A percentile compares a stretch with the other conserved stretches of the same genome.
Conservation (phyloP, 2,888 invertebrate genomes). For the Campoplex capitator region DNA sequence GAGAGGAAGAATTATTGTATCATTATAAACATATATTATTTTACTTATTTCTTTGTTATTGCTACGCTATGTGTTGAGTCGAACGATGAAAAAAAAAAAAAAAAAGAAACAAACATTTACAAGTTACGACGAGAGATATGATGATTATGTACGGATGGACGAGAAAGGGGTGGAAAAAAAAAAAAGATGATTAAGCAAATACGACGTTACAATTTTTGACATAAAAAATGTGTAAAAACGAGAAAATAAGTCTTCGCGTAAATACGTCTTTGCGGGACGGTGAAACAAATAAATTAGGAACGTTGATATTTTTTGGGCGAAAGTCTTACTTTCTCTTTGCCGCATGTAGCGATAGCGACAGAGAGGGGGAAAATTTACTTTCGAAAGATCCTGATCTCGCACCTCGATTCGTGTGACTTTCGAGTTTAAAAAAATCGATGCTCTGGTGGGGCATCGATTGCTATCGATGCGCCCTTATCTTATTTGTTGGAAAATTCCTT, state of each 20-base stretch:
- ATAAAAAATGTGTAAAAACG: constrained; percentile 47
- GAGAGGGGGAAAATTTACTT: too few species aligned
- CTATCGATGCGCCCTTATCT: not conserved
- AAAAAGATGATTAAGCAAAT: constrained; percentile 35
- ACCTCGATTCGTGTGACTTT: not conserved
- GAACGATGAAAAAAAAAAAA: constrained; percentile 69
- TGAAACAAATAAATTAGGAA: not conserved
- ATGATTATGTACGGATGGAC: constrained; percentile 5
- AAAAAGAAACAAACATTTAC: constrained; percentile 29
- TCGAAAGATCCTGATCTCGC: too few species aligned
- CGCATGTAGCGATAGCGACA: not conserved
- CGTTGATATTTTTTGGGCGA: not conserved
- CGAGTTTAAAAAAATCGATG: not conserved
- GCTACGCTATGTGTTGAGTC: constrained; percentile 74
- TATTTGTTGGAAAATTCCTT: not conserved
- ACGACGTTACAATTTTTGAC: constrained; percentile 77
- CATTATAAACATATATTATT: constrained; percentile 75
- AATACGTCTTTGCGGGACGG: not conserved
- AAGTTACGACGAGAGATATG: constrained; percentile 8
- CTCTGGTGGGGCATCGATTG: not conserved
- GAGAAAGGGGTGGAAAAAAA: not conserved
- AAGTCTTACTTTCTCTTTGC: not conserved
- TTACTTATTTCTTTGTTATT: constrained; percentile 75
- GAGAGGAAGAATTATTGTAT: constrained; percentile 73
- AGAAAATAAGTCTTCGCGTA: not conserved